A percentile compares a stretch with the other conserved stretches of the same genome.
These are phyloP conservation scores for Sebastes flavidus DNA, from an alignment of 2,797 vertebrate genomes.

Conservation along the genomic window DNA sequence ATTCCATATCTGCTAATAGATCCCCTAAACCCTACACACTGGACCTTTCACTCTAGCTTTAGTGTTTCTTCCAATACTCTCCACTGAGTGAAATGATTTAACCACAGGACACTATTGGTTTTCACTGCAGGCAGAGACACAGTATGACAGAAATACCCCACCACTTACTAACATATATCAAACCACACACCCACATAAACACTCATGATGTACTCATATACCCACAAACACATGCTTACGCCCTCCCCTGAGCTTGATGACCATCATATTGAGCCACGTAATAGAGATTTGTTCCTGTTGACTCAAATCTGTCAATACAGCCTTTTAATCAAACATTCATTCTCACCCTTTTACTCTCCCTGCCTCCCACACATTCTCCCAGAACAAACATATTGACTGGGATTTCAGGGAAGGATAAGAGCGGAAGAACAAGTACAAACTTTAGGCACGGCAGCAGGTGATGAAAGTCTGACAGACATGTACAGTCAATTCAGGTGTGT, in stretches of 20 bases:
- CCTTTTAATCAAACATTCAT: slow-evolving; percentile 61
- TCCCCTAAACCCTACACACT: not conserved
- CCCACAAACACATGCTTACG: slow-evolving; percentile 15
- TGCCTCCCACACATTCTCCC: slow-evolving; percentile 39
- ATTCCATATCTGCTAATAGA: not conserved
- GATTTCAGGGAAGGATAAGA: slow-evolving; percentile 39
- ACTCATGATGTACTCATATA: slow-evolving; percentile 21
- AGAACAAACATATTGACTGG: slow-evolving; percentile 59
- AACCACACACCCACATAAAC: slow-evolving; percentile 48
- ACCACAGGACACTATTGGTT: slow-evolving; percentile 69
- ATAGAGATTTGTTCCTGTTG: slow-evolving; percentile 59
- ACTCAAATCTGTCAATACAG: slow-evolving; percentile 59
- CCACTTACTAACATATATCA: slow-evolving; percentile 52
- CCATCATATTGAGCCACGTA: slow-evolving; percentile 13
- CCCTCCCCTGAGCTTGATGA: not conserved
- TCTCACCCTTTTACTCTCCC: slow-evolving; percentile 19
- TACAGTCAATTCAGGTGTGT: slow-evolving; percentile 49
- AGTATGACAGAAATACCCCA: slow-evolving; percentile 50
- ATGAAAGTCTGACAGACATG: slow-evolving; percentile 37
- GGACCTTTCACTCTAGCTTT: slow-evolving; percentile 37
- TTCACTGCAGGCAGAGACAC: slow-evolving; percentile 61
- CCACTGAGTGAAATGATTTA: slow-evolving; percentile 70
- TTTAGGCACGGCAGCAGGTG: not conserved
- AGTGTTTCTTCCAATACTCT: slow-evolving; percentile 58
- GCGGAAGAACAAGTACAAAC: slow-evolving; percentile 36